Evolutionary conservation across 2,888 invertebrate species (phyloP).

Genomic region (Eupithecia subfuscata): DNA sequence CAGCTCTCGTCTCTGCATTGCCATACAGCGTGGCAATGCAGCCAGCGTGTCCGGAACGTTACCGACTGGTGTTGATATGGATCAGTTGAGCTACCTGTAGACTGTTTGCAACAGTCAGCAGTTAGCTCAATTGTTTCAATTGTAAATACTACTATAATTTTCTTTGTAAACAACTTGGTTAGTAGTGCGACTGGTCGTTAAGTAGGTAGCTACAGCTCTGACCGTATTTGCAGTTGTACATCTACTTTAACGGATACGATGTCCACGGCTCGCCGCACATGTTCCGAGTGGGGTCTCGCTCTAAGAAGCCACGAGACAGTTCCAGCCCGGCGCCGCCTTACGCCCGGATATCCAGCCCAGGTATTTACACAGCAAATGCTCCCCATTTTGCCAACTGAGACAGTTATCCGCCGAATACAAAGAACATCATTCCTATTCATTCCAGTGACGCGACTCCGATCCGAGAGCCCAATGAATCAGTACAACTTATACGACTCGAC

Average conservation of each 20-base stretch:
- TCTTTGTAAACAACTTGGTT: background rate
- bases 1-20: too few species aligned
- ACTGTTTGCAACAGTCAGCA: too few species aligned
- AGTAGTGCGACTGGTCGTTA: background rate
- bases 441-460: conserved; percentile 76
- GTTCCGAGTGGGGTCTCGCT: conserved; percentile 91
- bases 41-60: too few species aligned
- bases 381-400: conserved; percentile 3
- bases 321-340: conserved; percentile 78
- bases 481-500: conserved; percentile 72
- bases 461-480: conserved; percentile 78
- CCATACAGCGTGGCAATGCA: too few species aligned
- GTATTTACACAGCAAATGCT: conserved; percentile 50
- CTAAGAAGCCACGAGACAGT: conserved; percentile 78
- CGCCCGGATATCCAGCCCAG: conserved; percentile 81
- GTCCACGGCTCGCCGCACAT: conserved; percentile 93
- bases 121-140: too few species aligned
- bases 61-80: too few species aligned
- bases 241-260: conserved; percentile 97
- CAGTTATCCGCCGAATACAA: conserved; percentile 7
- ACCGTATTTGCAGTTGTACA: conserved; percentile 86
- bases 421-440: conserved; percentile 39
- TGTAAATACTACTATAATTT: too few species aligned
- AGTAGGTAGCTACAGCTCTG: background rate
- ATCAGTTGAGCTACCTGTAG: too few species aligned